Base-by-base conservation (phyloP, 2,888 invertebrate genomes). In the Dicyrtomina minuta region DNA sequence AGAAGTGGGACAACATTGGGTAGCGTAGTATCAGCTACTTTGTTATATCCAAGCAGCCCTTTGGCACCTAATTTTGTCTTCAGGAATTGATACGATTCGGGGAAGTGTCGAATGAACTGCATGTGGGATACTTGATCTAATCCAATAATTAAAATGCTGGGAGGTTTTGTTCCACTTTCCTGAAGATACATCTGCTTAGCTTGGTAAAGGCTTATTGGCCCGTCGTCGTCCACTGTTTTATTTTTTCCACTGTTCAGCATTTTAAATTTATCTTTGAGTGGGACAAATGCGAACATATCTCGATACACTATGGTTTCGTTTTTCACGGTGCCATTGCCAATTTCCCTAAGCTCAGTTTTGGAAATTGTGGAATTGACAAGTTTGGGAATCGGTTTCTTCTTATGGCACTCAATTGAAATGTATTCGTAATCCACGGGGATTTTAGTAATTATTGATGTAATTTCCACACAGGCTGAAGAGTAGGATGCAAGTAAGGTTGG, bases 1-100 rank as follows among this genome's bases (percentile, higher is more conserved):
- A 83, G 79, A 66, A 84, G 74, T 0, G 84, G 82, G 2, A 82
- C 79, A 22, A 84, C 76, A 74, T 85, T 85, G 1, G 84, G 83
- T 70, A 82, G 82, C n/a, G n/a, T n/a, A n/a, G n/a, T n/a, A n/a
- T n/a, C n/a, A n/a, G n/a, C n/a, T n/a, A 85, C 83, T 78, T 84
- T 85, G 20, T 73, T 76, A 53, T 76, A 78, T 0, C 81, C 82
- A 2, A 77, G 53, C 68, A 82, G 72, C 44, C 79, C 79, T 22
- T 81, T 74, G 0, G 80, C 81, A 0, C 74, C 70, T 26, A 82
- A 68, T 10, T 78, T 73, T 12, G 78, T 67, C 10, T 77, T 61
- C 20, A 82, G 77, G 67, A 79, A 80, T 3, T 71, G 55, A 13
- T 78, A 68, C 0, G 81, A 80, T 65, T 76, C 75, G 2, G 80